Percentiles rank a stretch among this genome's conserved stretches.
Conservation (phyloP, 2,797 vertebrate species). For the Catamblyrhynchus diadema region DNA sequence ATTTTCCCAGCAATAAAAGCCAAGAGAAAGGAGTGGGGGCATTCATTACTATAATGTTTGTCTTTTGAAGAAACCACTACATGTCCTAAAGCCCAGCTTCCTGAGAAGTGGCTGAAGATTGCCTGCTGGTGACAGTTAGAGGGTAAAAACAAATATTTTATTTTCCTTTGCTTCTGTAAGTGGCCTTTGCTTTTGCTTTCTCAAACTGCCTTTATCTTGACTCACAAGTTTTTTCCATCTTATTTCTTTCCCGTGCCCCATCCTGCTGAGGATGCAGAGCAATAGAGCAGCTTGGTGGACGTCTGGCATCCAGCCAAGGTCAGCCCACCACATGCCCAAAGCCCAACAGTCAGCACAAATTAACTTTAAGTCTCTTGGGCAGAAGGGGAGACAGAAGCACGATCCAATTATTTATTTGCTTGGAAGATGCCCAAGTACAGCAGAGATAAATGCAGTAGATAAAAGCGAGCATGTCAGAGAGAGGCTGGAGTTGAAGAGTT, state of each 20-base stretch:
- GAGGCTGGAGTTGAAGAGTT: neutral
- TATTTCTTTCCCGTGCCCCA: neutral
- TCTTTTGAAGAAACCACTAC: neutral
- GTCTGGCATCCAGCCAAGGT: neutral
- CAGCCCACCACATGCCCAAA: neutral
- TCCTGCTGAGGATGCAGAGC: neutral
- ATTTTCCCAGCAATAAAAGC: neutral
- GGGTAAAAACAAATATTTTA: neutral
- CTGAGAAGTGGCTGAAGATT: neutral
- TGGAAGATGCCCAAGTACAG: slow-evolving; percentile 31
- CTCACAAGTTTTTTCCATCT: neutral
- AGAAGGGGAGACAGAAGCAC: slow-evolving; percentile 23
- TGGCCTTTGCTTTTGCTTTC: neutral
- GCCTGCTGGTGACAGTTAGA: neutral
- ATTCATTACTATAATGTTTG: neutral
- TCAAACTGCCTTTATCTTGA: neutral
- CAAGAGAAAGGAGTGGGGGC: neutral
- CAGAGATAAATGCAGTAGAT: slow-evolving; percentile 35
- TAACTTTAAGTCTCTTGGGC: slow-evolving; percentile 24
- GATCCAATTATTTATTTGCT: slow-evolving; percentile 53
- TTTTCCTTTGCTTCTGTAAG: neutral
- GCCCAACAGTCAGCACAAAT: slow-evolving; percentile 49
- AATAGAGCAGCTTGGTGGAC: neutral
- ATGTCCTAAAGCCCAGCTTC: neutral
- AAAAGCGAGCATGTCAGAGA: neutral